Evolutionary conservation across 1,140 invertebrate genomes (phyloP), one percentile per base, ranked within the genome.

Genomic region (Meteorus sp.): DNA sequence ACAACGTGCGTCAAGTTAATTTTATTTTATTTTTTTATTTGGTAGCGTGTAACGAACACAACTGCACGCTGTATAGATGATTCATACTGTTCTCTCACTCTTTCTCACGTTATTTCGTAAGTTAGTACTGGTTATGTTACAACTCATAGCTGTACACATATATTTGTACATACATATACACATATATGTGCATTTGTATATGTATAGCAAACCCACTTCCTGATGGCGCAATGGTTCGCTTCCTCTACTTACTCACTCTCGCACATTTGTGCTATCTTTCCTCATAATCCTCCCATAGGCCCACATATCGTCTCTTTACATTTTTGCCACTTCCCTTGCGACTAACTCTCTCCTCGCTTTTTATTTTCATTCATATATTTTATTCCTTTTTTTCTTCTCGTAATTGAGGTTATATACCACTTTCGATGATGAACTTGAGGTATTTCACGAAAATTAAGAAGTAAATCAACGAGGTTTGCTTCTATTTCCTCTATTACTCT

Each of bases 191-290:
- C 13, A 47, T 13, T n/a, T 29, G 17, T 29, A 2, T 7, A n/a
- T 48, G 27, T 3, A 48, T 31, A 25, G 23, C n/a, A 47, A 11
- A 74, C 68, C 68, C 65, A 74, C 69, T 74, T 74, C 72, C 72
- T 71, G 66, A 72, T 74, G 71, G 71, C 68, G 72, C 69, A 74
- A 74, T 74, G 67, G 69, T 53, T 45, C 56, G 62, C 60, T 62
- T 68, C 62, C 64, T 66, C 61, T 65, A 64, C 59, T 61, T 17
- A 22, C 25, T 35, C 15, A 13, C 53, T n/a, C 43, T 25, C 17
- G 44, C 56, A 31, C 60, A 15, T 39, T 39, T 56, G 56, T 39
- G 50, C 50, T 52, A 52, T 52, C 50, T 52, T 35, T 52, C 37
- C 50, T 29, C 50, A 20, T 52, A 11, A 48, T n/a, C 19, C 45